phyloP scores from a whole-genome alignment of 2,113 vertebrate genomes.

The Catharus bicknelli region DNA sequence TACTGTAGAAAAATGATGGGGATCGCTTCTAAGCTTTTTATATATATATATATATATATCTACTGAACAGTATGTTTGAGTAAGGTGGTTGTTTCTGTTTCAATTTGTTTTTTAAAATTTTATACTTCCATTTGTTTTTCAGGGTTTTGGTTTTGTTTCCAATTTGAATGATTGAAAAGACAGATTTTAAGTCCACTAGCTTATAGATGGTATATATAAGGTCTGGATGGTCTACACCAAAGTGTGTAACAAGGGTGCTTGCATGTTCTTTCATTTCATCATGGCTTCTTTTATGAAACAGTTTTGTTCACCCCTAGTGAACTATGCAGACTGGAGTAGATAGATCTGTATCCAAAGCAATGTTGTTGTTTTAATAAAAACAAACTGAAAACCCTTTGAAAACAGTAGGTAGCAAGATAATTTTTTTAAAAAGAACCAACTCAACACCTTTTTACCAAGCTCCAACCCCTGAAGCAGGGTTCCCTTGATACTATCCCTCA shows the following conservation, averaged over 20 bases:
- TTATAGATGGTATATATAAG: conserved; percentile 72
- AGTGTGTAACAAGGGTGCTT: conserved; percentile 60
- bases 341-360: conserved; percentile 59
- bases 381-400: conserved; percentile 44
- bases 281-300: conserved; percentile 35
- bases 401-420: conserved; percentile 27
- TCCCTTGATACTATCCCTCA: not conserved
- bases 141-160: conserved; percentile 65
- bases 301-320: conserved; percentile 44
- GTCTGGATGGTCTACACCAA: conserved; percentile 64
- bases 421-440: not conserved
- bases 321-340: conserved; percentile 52
- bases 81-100: conserved; percentile 64
- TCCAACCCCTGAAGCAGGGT: not conserved
- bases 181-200: conserved; percentile 74
- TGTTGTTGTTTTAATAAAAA: conserved; percentile 40
- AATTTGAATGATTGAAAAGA: conserved; percentile 65
- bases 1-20: conserved; percentile 74
- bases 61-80: conserved; percentile 63
- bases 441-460: not conserved
- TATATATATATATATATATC: conserved; percentile 65
- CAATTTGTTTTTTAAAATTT: conserved; percentile 65
- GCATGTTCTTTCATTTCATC: conserved; percentile 51
- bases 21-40: conserved; percentile 71
- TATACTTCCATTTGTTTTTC: conserved; percentile 69